Evolutionary conservation across 2,797 vertebrate genomes (phyloP), one percentile per base, ranked within the genome.

Genomic region (Pseudochaenichthys georgianus): DNA sequence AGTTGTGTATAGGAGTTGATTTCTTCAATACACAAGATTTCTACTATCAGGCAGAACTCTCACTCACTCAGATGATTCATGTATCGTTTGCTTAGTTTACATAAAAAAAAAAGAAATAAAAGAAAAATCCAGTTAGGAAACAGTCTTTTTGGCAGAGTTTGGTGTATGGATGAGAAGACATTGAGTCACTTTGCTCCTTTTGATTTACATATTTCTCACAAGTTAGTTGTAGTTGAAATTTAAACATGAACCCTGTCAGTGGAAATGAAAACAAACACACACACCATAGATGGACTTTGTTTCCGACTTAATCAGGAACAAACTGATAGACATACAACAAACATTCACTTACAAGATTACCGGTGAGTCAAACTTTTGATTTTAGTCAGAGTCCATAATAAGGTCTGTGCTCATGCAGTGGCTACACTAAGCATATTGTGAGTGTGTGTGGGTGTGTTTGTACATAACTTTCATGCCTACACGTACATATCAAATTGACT

Each of bases 401-500:
- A 38, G 67, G 63, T 28, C 45, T 45, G 4, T 68, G 34, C 52
- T 9, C 19, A 16, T 53, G 71, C 53, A 71, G 21, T 10, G 16
- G 41, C 55, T 52, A 9, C 34, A 41, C 19, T 1, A 5, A 71
- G 19, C 61, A 28, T 80, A 60, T 64, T 66, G 62, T 60, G 31
- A 68, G 12, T 51, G 15, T 64, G 15, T 64, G 54, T 58, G 48
- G 71, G 46, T 80, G 70, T 79, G 62, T 77, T 53, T 46, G 67
- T 77, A 41, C 58, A 67, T 45, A 52, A 68, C 75, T 63, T 73
- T 76, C 64, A 74, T 80, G 75, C 64, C 59, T 62, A 60, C 67
- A 84, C 76, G 86, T 78, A 75, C 73, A 83, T 88, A 78, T 81
- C 43, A 77, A 76, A 88, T 87, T 2, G 46, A 83, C 87, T 73